Evolutionary conservation across 1,140 invertebrate genomes (phyloP), one percentile per base, ranked within the genome.

Genomic region (Drosophila kikkawai): DNA sequence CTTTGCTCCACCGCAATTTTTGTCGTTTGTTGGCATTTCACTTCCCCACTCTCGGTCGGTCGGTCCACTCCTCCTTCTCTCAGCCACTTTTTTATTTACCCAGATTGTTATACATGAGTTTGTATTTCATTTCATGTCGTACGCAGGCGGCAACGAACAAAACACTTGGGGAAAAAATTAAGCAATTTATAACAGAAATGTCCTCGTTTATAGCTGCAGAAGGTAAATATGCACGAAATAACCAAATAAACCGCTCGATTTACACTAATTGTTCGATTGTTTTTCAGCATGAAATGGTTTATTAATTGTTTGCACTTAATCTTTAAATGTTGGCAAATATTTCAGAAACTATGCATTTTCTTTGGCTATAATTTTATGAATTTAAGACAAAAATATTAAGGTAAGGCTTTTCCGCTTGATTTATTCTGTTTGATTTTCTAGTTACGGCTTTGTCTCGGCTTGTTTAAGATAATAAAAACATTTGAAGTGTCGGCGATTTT

Each of bases 61-160:
- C 39, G 17, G 8, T 26, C 64, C 42, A 36, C 11, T 58, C 13
- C 11, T 58, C 13, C 17, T 22, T 37, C 32, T 22, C 32, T 22
- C 47, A 45, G 61, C n/a, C 29, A 47, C 39, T 65, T 79, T 79
- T 81, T 66, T 86, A 87, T 86, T 87, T 87, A 56, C 80, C 69
- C 70, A 57, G 79, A 87, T 67, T 77, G 80, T 68, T 71, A 61
- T 60, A 77, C 45, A 75, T 75, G 69, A 58, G 79, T 76, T 56
- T 82, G 82, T 71, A 76, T 86, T 79, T 44, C 50, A 66, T 66
- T 86, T 68, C 11, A 29, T 58, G 45, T 37, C 45, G 55, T 48
- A 58, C 58, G 42, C 63, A 68, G 26, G 70, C 55, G 67, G 22
- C 47, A 39, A 37, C 55, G 19, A 58, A 59, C 41, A 7, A 42